Conservation (phyloP, 2,113 vertebrate species). For the Glaucomys volans region DNA sequence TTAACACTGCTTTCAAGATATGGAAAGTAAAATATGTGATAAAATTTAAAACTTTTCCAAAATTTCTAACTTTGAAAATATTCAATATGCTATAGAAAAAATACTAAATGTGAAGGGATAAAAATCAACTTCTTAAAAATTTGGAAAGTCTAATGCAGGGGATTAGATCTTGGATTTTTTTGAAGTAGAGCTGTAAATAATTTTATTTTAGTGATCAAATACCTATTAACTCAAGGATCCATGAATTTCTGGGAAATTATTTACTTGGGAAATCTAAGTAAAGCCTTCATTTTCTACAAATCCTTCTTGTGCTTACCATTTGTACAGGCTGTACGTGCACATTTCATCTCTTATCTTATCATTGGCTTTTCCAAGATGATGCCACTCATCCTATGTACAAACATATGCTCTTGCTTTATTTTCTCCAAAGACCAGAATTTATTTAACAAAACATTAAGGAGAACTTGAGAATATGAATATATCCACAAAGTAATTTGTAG, state of each 20-base stretch:
- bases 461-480: neutral
- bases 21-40: neutral
- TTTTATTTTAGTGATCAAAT: constrained; percentile 1
- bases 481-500: neutral
- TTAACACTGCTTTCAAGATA: neutral
- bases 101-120: neutral
- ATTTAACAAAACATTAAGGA: neutral
- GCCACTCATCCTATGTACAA: neutral
- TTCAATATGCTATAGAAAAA: neutral
- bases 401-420: neutral
- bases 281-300: neutral
- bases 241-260: neutral
- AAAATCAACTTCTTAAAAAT: neutral
- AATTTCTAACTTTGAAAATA: constrained; percentile 32
- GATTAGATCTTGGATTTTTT: neutral
- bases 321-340: neutral
- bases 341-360: neutral
- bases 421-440: neutral
- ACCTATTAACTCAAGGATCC: neutral
- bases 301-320: neutral
- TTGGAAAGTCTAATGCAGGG: neutral
- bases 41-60: neutral
- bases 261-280: neutral
- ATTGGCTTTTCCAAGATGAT: neutral
- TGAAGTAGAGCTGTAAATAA: neutral